phyloP scores from a whole-genome alignment of 1,140 invertebrate species.

The Drosophila funebris region DNA sequence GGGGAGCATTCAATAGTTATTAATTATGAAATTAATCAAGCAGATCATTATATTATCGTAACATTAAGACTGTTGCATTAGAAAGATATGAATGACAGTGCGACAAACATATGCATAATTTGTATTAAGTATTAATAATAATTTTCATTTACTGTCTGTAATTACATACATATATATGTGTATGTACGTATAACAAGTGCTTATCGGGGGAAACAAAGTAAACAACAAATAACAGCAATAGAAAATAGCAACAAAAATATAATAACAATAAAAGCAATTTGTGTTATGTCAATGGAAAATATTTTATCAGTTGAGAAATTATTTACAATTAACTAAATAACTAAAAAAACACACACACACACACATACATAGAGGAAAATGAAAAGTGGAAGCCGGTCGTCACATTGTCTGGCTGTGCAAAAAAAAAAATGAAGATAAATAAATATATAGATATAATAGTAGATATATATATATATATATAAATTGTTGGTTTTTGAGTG shows the following conservation, averaged over 20 bases:
- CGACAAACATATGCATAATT: neutral
- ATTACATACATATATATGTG: constrained; percentile 3
- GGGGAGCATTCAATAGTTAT: neutral
- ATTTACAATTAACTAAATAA: constrained; percentile 54
- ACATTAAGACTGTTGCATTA: constrained; percentile 3
- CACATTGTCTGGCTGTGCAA: constrained; percentile 61
- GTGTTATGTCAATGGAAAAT: constrained; percentile 38
- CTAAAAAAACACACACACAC: constrained; percentile 33
- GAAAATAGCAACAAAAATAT: constrained; percentile 14
- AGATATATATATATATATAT: constrained; percentile 1
- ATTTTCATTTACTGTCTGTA: constrained; percentile 12
- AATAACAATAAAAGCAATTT: constrained; percentile 32
- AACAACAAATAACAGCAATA: constrained; percentile 11
- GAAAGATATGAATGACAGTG: neutral
- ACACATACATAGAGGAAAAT: no score
- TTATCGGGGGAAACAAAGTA: constrained; percentile 10
- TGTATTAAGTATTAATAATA: constrained; percentile 4
- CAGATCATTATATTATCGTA: neutral
- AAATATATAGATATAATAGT: constrained; percentile 11
- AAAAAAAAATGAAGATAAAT: constrained; percentile 26
- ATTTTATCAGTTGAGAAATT: constrained; percentile 55
- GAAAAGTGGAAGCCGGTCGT: constrained; percentile 60
- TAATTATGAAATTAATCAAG: constrained; percentile 13
- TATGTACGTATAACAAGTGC: neutral
- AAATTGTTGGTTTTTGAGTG: constrained; percentile 37